Evolutionary conservation across 2,113 vertebrate genomes (phyloP).

Genomic region (Diphyllodes magnificus): DNA sequence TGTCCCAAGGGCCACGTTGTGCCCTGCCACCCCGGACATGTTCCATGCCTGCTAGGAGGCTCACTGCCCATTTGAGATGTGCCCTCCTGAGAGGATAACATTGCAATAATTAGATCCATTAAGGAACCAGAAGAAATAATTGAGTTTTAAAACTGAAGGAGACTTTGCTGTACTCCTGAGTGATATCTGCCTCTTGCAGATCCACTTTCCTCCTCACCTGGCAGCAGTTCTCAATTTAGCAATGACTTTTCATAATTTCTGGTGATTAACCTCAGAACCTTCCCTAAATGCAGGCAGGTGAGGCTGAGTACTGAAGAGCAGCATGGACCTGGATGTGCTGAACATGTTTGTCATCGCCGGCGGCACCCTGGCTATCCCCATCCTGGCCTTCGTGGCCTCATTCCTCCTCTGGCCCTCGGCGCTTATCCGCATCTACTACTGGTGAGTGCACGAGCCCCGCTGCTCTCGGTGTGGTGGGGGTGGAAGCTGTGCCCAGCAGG

Average conservation of each 20-base stretch:
- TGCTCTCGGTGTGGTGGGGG: not conserved
- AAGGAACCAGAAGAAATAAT: not conserved
- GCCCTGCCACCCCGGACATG: fast-evolving
- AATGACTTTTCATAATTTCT: not conserved
- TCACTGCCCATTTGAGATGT: not conserved
- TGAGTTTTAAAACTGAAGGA: not conserved
- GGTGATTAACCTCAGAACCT: not conserved
- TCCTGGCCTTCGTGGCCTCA: slow-evolving; percentile 82
- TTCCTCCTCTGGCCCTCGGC: slow-evolving; percentile 85
- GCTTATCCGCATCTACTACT: slow-evolving; percentile 86
- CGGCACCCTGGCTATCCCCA: slow-evolving; percentile 81
- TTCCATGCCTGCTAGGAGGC: not conserved
- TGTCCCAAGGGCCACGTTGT: not conserved
- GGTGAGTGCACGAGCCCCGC: slow-evolving; percentile 68
- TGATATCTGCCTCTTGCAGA: not conserved
- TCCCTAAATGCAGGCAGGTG: slow-evolving; percentile 17
- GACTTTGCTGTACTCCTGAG: not conserved
- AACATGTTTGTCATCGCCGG: slow-evolving; percentile 85
- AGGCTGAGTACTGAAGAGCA: not conserved
- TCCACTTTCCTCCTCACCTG: not conserved
- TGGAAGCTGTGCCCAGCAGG: not conserved
- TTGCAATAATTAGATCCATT: not conserved
- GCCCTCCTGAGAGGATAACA: not conserved
- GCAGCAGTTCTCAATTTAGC: not conserved
- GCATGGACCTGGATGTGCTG: slow-evolving; percentile 85